phyloP scores from a whole-genome alignment of 2,888 invertebrate species.

The Trachelus troglodyta region DNA sequence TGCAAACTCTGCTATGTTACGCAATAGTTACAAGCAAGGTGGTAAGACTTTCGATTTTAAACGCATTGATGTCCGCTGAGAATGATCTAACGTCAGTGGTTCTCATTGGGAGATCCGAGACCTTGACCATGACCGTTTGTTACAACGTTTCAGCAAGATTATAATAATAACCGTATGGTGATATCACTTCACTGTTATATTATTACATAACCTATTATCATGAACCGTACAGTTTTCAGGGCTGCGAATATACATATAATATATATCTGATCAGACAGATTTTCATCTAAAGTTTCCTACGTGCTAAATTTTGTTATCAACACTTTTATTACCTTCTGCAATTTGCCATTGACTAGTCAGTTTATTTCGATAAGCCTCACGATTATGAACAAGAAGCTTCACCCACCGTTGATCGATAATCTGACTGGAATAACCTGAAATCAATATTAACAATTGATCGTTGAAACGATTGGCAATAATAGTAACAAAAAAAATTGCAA shows the following conservation, averaged over 20 bases:
- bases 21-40: neutral
- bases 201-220: neutral
- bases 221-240: neutral
- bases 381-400: neutral
- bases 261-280: neutral
- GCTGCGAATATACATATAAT: neutral
- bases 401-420: neutral
- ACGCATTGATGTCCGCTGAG: neutral
- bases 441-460: neutral
- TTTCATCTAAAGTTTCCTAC: neutral
- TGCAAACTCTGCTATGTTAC: neutral
- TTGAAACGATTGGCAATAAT: neutral
- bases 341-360: neutral
- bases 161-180: neutral
- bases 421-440: neutral
- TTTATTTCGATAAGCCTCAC: neutral
- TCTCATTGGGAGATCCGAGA: neutral
- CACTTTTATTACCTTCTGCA: neutral
- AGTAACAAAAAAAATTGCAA: neutral
- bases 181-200: neutral
- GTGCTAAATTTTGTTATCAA: neutral
- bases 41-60: neutral
- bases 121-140: neutral
- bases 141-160: neutral
- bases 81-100: slow-evolving; percentile 3